Evolutionary conservation across 2,113 vertebrate genomes (phyloP).

Genomic region (Elgaria multicarinata): DNA sequence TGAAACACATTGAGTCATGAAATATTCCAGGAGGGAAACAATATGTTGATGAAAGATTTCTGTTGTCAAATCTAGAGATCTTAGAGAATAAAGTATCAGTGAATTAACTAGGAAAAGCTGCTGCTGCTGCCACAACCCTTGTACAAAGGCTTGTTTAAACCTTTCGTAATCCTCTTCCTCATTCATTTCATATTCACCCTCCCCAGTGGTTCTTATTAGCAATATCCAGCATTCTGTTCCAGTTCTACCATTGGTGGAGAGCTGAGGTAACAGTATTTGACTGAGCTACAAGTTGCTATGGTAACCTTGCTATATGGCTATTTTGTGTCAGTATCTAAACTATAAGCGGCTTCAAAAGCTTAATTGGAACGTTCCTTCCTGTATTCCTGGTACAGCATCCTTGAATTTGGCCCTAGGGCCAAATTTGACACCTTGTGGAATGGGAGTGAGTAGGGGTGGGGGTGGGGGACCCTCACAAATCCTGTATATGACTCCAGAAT

Average conservation of each 20-base stretch:
- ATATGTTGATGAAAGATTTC: conserved; percentile 25
- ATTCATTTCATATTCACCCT: conserved; percentile 57
- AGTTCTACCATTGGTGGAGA: conserved; percentile 55
- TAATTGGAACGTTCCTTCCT: conserved; percentile 43
- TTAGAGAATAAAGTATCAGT: conserved; percentile 42
- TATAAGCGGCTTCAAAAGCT: conserved; percentile 74
- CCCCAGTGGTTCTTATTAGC: conserved; percentile 57
- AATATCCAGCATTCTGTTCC: conserved; percentile 57
- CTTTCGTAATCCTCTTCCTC: conserved; percentile 56
- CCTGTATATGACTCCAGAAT: too few species aligned
- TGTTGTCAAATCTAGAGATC: conserved; percentile 3
- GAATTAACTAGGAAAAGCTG: conserved; percentile 39
- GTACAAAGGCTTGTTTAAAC: conserved; percentile 48
- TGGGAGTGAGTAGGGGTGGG: too few species aligned
- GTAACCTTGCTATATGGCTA: conserved; percentile 69
- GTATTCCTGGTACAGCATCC: conserved; percentile 40
- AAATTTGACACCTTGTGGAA: not conserved
- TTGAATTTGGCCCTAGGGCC: conserved; percentile 24
- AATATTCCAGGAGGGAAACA: conserved; percentile 24
- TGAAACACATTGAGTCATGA: conserved; percentile 28
- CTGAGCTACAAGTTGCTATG: conserved; percentile 75
- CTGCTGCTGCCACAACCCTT: conserved; percentile 20
- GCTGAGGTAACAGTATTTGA: conserved; percentile 57
- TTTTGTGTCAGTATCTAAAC: conserved; percentile 70
- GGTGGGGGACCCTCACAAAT: not conserved